Percentiles rank a stretch among this genome's conserved stretches.
These are phyloP conservation scores for Aldabrachelys gigantea DNA, from an alignment of 2,113 vertebrate genomes.

Conservation along the genomic window DNA sequence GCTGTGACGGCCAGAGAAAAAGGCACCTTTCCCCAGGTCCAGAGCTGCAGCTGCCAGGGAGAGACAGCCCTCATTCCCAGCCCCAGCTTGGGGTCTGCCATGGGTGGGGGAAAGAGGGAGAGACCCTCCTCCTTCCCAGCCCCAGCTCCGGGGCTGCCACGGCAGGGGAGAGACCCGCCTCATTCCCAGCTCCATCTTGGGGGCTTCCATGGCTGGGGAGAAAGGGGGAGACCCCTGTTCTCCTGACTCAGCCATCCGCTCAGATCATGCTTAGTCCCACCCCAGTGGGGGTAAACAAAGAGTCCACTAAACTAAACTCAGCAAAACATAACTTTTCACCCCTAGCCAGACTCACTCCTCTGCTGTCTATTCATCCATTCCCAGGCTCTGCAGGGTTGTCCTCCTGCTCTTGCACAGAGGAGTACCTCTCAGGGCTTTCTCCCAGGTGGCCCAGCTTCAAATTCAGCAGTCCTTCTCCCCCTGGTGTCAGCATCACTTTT, in stretches of 20 bases:
- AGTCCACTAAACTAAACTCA: not conserved
- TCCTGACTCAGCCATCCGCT: not conserved
- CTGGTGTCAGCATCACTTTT: too few relatives aligned
- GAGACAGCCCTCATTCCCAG: too few relatives aligned
- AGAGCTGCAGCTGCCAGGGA: too few relatives aligned
- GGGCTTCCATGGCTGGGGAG: too few relatives aligned
- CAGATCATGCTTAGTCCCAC: not conserved
- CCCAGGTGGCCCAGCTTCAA: not conserved
- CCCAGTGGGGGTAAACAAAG: not conserved
- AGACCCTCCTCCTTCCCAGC: too few relatives aligned
- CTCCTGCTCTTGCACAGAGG: not conserved
- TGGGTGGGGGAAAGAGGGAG: too few relatives aligned
- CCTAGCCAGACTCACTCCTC: not conserved
- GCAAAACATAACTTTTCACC: not conserved
- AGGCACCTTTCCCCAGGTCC: too few relatives aligned
- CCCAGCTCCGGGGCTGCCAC: too few relatives aligned
- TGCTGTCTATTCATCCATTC: not conserved
- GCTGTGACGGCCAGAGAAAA: too few relatives aligned
- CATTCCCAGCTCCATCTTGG: too few relatives aligned
- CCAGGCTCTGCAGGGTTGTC: not conserved
- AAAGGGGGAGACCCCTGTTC: not conserved
- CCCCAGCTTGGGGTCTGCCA: too few relatives aligned
- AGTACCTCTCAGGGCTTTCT: not conserved
- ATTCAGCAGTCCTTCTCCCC: not conserved
- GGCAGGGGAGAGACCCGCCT: too few relatives aligned